Percentiles rank a stretch among this genome's conserved stretches.
Conservation (phyloP, 1,140 invertebrate genomes). For the Drosophila insularis region DNA sequence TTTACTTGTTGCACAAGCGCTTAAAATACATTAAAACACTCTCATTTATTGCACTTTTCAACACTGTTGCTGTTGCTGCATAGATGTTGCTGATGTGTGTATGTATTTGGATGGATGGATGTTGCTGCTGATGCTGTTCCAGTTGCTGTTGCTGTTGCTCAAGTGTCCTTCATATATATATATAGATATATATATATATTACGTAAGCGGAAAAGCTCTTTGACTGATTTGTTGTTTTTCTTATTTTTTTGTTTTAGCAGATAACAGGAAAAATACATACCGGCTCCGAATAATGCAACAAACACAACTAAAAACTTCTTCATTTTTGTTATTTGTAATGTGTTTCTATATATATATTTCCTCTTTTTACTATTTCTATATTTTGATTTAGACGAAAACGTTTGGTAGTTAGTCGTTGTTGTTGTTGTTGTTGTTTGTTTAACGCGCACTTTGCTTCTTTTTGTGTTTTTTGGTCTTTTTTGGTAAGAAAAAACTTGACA, state of each 20-base stretch:
- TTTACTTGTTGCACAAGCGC: slow-evolving; percentile 67
- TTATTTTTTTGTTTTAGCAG: slow-evolving; percentile 41
- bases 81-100: neutral
- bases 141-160: slow-evolving; percentile 13
- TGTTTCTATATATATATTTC: slow-evolving; percentile 18
- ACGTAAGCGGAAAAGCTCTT: slow-evolving; percentile 60
- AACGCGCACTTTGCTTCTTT: slow-evolving; percentile 54
- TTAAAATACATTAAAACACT: slow-evolving; percentile 56
- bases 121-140: neutral
- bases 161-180: slow-evolving; percentile 63
- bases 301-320: slow-evolving; percentile 82
- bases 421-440: slow-evolving; percentile 50
- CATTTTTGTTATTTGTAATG: slow-evolving; percentile 67
- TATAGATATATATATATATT: slow-evolving; percentile 19
- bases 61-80: slow-evolving; percentile 12
- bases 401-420: slow-evolving; percentile 14
- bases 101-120: neutral
- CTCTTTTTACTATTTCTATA: slow-evolving; percentile 18
- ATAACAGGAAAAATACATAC: slow-evolving; percentile 78
- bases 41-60: slow-evolving; percentile 61
- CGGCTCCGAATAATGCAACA: slow-evolving; percentile 82
- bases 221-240: slow-evolving; percentile 10
- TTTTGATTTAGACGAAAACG: slow-evolving; percentile 9
- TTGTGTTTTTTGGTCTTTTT: neutral
- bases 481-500: slow-evolving; percentile 59